Evolutionary conservation across 2,113 vertebrate species (phyloP), one percentile per base, ranked within the genome.

Genomic region (Archocentrus centrarchus): DNA sequence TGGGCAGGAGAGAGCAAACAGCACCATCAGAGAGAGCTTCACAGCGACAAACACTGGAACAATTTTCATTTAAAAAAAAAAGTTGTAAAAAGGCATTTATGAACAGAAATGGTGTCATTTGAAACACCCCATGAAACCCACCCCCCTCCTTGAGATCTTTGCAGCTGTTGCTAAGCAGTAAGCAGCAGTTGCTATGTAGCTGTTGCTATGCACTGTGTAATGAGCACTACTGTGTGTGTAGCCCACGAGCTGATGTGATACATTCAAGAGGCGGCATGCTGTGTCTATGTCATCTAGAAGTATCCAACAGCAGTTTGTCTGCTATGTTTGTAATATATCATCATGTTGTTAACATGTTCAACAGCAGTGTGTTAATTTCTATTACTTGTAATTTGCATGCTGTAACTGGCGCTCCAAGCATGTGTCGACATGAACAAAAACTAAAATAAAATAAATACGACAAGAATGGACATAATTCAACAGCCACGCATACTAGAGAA

Each of bases 151-250:
- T 87, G 89, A 93, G 87, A 85, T 94, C 92, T 93, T 93, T 94
- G 92, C 94, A 93, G 94, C 92, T 94, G 94, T 94, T 95, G 94
- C 94, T 94, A 94, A 93, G 94, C 93, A 94, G 89, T 94, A 83
- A 70, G 92, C 91, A 94, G 93, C 92, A 92, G 94, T 95, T 95
- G 94, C 94, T 95, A 95, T 94, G 90, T 92, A 92, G 92, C 90
- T 86, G 95, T 96, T 95, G 95, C 95, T 95, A 95, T 93, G 95
- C 92, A 89, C 84, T 88, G 87, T 89, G 90, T 88, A 91, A 91
- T 93, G 94, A 93, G 93, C 70, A 77, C 94, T 75, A 79, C 82
- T 90, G 82, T 91, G 93, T 93, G 91, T 86, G 93, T 76, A 85
- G 92, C 92, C 90, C 88, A 92, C 91, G 58, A 61, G 93, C 91